These are phyloP conservation scores for Galeruca laticollis DNA, from an alignment of 2,888 invertebrate genomes.

Conservation along the genomic window DNA sequence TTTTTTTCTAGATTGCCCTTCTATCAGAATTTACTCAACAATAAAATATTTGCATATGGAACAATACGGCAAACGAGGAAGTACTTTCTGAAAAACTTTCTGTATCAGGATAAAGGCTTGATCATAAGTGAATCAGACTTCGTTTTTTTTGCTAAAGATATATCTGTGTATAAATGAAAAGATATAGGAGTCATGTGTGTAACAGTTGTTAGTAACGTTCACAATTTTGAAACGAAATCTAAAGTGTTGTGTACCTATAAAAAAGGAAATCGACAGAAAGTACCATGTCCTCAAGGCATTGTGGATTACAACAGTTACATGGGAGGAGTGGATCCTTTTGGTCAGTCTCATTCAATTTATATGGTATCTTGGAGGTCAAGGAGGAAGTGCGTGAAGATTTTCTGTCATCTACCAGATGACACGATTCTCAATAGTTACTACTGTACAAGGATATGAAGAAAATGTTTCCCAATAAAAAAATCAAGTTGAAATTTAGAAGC, in stretches of 20 bases:
- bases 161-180: conserved; percentile 55
- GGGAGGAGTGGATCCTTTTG: too few relatives aligned
- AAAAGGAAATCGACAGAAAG: conserved; percentile 47
- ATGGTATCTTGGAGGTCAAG: too few relatives aligned
- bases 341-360: conserved; percentile 52
- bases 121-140: too few relatives aligned
- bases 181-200: conserved; percentile 54
- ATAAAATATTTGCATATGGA: conserved; percentile 54
- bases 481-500: too few relatives aligned
- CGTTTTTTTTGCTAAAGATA: conserved; percentile 43
- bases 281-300: conserved; percentile 51
- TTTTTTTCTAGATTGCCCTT: conserved; percentile 54
- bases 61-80: conserved; percentile 54
- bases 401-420: too few relatives aligned
- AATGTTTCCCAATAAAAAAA: too few relatives aligned
- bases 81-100: too few relatives aligned
- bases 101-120: too few relatives aligned
- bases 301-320: conserved; percentile 54
- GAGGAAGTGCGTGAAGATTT: too few relatives aligned
- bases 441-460: too few relatives aligned
- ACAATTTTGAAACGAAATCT: conserved; percentile 42
- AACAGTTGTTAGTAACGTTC: conserved; percentile 48
- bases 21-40: conserved; percentile 46
- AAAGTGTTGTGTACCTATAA: conserved; percentile 40
- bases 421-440: too few relatives aligned